Conservation (phyloP, 1,140 invertebrate genomes). For the Drosophila ogumai region DNA sequence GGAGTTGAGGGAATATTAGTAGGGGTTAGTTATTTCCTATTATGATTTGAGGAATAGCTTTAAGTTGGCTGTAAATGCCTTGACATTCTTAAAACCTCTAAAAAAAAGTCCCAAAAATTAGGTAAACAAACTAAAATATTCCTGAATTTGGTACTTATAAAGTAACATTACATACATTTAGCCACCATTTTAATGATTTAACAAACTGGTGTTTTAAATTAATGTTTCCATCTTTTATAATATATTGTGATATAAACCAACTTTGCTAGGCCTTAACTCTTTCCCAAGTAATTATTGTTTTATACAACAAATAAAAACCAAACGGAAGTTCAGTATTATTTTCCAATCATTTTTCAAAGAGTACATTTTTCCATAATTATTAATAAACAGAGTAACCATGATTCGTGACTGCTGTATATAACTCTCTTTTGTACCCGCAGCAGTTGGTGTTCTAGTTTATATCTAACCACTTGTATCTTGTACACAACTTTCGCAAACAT, state of each 20-base stretch:
- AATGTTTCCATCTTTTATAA: neutral
- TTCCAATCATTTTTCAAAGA: neutral
- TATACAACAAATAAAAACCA: neutral
- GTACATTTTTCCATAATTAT: neutral
- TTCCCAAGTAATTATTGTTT: neutral
- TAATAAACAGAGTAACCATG: conserved; percentile 20
- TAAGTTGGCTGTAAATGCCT: neutral
- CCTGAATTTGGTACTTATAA: neutral
- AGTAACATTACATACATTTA: neutral
- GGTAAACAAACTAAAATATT: neutral
- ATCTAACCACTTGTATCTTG: conserved; percentile 79
- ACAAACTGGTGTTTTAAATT: neutral
- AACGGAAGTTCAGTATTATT: neutral
- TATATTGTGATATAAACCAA: neutral
- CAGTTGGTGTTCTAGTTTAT: conserved; percentile 76
- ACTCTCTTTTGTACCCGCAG: conserved; percentile 10
- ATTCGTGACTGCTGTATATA: neutral
- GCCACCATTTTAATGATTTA: neutral
- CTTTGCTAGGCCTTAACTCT: neutral
- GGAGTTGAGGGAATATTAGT: neutral
- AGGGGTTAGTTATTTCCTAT: neutral
- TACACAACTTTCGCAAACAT: conserved; percentile 65
- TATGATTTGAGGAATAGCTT: too few species aligned
- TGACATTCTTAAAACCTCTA: neutral
- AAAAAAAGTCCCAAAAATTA: neutral